Conservation (phyloP, 2,797 vertebrate species). For the Carapus acus region DNA sequence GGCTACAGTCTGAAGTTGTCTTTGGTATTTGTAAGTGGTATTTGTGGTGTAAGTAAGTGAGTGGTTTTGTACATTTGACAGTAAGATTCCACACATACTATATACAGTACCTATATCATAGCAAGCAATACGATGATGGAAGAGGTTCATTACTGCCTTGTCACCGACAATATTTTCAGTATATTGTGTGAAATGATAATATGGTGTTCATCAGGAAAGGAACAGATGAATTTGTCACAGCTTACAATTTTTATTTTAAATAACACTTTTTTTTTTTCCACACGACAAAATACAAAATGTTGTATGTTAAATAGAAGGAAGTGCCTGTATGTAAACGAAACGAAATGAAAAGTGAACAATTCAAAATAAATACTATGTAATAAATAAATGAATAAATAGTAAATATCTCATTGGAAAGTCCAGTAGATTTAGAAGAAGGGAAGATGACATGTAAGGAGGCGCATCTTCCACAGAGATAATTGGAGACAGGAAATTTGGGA, state of each 20-base stretch:
- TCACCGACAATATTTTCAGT: conserved; percentile 26
- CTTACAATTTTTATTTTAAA: conserved; percentile 60
- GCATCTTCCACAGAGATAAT: conserved; percentile 31
- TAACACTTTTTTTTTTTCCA: conserved; percentile 27
- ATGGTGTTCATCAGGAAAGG: conserved; percentile 20
- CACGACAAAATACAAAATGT: conserved; percentile 37
- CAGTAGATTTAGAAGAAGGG: conserved; percentile 33
- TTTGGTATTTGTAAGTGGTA: conserved; percentile 21
- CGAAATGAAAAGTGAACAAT: conserved; percentile 38
- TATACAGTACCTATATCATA: no score
- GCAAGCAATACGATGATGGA: conserved; percentile 1
- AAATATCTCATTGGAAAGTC: conserved; percentile 66
- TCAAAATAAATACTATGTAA: conserved; percentile 62
- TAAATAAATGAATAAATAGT: conserved; percentile 69
- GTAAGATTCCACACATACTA: conserved; percentile 26
- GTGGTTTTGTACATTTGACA: conserved; percentile 20
- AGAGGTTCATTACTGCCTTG: background rate
- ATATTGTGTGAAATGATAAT: conserved; percentile 15
- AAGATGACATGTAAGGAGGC: conserved; percentile 49
- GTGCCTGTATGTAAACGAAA: conserved; percentile 46
- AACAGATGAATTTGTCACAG: conserved; percentile 42
- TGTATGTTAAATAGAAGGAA: conserved; percentile 45
- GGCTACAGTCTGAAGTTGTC: conserved; percentile 34
- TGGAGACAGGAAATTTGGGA: conserved; percentile 64
- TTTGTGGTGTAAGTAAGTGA: no score